A percentile compares a stretch with the other conserved stretches of the same genome.
Evolutionary conservation across 2,888 invertebrate species (phyloP).

Genomic region (Teleogryllus oceanicus): DNA sequence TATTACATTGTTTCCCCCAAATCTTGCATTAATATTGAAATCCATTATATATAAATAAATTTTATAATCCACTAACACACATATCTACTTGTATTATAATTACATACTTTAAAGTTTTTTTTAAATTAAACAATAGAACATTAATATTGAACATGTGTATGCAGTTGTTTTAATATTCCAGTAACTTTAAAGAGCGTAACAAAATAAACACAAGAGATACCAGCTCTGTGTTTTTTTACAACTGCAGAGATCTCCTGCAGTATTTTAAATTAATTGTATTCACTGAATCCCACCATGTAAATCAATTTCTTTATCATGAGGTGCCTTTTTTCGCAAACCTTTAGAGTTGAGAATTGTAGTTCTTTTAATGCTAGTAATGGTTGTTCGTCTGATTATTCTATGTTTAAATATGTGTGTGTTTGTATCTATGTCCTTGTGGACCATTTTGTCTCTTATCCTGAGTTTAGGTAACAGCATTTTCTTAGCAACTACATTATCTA

Average conservation of each 20-base stretch:
- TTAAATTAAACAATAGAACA: too few species aligned
- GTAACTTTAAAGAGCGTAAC: too few species aligned
- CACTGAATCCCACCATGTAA: neutral
- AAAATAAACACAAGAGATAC: too few species aligned
- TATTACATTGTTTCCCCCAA: too few species aligned
- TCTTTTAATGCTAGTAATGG: constrained; percentile 30
- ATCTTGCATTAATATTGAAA: too few species aligned
- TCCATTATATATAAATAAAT: too few species aligned
- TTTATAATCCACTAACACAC: too few species aligned
- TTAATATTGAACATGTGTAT: too few species aligned
- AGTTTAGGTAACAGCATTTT: constrained; percentile 30
- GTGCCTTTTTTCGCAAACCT: constrained; percentile 27
- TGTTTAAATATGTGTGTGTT: constrained; percentile 32
- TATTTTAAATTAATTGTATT: neutral
- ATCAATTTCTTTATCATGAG: neutral
- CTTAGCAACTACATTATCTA: constrained; percentile 23
- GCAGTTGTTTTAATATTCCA: too few species aligned
- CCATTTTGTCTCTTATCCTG: constrained; percentile 25
- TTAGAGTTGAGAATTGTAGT: constrained; percentile 31
- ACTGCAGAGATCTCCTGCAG: neutral
- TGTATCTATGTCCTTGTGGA: constrained; percentile 26
- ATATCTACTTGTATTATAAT: too few species aligned
- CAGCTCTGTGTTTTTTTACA: neutral
- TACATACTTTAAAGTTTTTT: too few species aligned
- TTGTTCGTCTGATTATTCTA: constrained; percentile 30